Evolutionary conservation across 2,797 vertebrate species (phyloP).

Genomic region (Catostomus latipinnis): DNA sequence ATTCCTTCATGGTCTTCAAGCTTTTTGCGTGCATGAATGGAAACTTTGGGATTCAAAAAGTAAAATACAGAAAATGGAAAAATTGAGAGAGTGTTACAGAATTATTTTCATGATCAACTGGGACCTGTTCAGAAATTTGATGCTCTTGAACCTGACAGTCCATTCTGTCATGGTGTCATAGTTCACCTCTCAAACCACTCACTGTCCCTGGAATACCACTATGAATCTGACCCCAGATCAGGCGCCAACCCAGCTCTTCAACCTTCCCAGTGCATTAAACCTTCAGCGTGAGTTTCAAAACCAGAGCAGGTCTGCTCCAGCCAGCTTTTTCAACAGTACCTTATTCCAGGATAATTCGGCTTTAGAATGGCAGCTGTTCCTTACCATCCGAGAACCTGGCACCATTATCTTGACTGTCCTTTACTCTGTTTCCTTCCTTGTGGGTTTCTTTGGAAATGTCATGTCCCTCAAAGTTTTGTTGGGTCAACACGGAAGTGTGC

Average conservation of each 20-base stretch:
- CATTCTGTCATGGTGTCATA: background rate
- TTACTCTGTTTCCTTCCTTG: constrained; percentile 81
- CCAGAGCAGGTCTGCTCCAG: constrained; percentile 10
- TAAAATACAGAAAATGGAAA: background rate
- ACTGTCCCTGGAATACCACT: constrained; percentile 25
- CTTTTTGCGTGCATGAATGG: background rate
- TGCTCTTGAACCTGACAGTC: background rate
- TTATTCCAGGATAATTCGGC: constrained; percentile 70
- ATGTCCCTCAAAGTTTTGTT: constrained; percentile 87
- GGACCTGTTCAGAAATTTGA: background rate
- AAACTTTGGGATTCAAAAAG: background rate
- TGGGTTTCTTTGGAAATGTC: constrained; percentile 86
- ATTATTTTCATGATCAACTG: background rate
- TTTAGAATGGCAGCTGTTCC: constrained; percentile 83
- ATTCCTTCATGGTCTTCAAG: background rate
- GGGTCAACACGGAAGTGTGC: constrained; percentile 72
- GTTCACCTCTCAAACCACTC: background rate
- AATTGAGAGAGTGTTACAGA: background rate
- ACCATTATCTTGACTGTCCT: constrained; percentile 80
- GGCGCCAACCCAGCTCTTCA: constrained; percentile 29
- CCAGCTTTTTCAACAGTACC: constrained; percentile 55
- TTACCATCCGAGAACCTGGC: constrained; percentile 82
- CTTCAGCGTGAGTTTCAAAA: background rate
- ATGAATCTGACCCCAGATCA: constrained; percentile 68
- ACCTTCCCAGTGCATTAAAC: background rate